Conservation (phyloP, 2,888 invertebrate species). For the Oscheius sp. region DNA sequence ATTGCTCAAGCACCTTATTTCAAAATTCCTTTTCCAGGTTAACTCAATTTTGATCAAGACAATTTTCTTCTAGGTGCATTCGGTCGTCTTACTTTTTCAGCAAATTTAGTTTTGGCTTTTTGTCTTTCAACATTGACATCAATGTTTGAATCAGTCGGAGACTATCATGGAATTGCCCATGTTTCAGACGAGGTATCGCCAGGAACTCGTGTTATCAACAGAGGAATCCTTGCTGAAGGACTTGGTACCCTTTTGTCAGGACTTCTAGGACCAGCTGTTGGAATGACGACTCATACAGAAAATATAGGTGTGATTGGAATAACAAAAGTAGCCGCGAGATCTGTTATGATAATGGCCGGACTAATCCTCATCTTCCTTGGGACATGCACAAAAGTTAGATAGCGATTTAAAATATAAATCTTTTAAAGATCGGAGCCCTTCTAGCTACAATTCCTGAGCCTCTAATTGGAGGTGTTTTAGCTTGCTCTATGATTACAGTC, state of each 20-base stretch:
- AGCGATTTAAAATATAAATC: neutral
- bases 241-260: constrained; percentile 82
- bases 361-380: constrained; percentile 72
- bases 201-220: constrained; percentile 85
- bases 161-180: constrained; percentile 86
- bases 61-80: constrained; percentile 54
- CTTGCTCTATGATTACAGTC: constrained; percentile 71
- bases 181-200: constrained; percentile 81
- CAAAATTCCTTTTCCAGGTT: constrained; percentile 65
- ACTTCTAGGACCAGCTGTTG: constrained; percentile 85
- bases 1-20: too few species aligned
- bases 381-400: constrained; percentile 71
- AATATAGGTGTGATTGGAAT: constrained; percentile 89
- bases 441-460: constrained; percentile 74
- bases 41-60: too few species aligned
- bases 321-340: constrained; percentile 78
- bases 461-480: constrained; percentile 72
- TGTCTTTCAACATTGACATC: constrained; percentile 67
- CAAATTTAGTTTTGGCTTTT: constrained; percentile 61
- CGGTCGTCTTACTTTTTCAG: constrained; percentile 61
- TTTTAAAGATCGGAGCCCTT: constrained; percentile 71
- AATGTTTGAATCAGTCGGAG: constrained; percentile 72
- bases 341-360: constrained; percentile 72
- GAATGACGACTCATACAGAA: constrained; percentile 88
- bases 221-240: constrained; percentile 84